phyloP scores from a whole-genome alignment of 2,797 vertebrate genomes.

The Poecilia velifera region DNA sequence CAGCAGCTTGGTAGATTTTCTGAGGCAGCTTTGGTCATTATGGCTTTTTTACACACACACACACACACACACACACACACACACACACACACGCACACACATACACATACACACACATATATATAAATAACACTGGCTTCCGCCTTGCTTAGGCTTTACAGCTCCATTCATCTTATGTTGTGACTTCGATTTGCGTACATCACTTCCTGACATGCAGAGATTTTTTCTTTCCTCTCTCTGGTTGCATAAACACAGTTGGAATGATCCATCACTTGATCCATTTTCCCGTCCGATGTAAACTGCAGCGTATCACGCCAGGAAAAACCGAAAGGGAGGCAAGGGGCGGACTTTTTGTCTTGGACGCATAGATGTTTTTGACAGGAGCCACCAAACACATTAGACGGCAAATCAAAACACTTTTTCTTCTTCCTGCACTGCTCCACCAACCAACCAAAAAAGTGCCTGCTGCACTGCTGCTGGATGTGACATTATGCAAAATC shows the following conservation, averaged over 20 bases:
- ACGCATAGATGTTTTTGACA: constrained; percentile 38
- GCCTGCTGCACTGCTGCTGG: neutral
- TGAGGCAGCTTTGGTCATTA: constrained; percentile 16
- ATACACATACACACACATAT: neutral
- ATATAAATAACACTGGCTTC: constrained; percentile 29
- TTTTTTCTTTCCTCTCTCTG: constrained; percentile 47
- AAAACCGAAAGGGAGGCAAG: constrained; percentile 15
- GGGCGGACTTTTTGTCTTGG: constrained; percentile 23
- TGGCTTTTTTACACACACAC: constrained; percentile 26
- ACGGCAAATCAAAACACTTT: constrained; percentile 26
- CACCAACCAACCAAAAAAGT: neutral
- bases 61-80: neutral
- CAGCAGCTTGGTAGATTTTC: constrained; percentile 34
- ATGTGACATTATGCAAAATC: neutral
- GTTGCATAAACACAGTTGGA: constrained; percentile 35
- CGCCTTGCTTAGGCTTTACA: constrained; percentile 45
- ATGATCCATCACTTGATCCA: constrained; percentile 67
- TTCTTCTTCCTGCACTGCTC: neutral
- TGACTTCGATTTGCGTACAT: constrained; percentile 62
- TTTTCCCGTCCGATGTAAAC: constrained; percentile 45
- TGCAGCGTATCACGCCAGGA: neutral
- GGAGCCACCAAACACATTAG: neutral
- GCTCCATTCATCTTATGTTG: constrained; percentile 61
- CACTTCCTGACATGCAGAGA: constrained; percentile 50
- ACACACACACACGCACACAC: neutral